Evolutionary conservation across 2,797 vertebrate genomes (phyloP), one percentile per base, ranked within the genome.

Genomic region (Schizopygopsis malacanthus): DNA sequence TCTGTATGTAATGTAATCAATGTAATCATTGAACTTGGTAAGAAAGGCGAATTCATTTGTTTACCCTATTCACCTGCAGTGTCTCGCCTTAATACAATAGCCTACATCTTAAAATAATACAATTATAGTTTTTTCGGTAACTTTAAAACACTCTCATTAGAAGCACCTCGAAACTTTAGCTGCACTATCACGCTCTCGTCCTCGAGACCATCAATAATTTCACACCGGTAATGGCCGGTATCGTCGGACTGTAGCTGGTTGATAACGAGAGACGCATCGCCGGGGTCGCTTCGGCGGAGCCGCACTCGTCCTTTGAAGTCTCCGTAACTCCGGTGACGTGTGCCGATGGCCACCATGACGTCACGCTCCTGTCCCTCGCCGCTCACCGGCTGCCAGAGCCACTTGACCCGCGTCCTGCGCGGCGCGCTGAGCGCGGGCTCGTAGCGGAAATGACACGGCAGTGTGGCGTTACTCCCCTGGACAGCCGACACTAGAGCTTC

Each of bases 161-260:
- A 54, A 59, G 13, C 33, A 98, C 98, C 97, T 91, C 93, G 89
- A 86, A 99, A 92, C 89, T 94, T 95, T 82, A 99, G 94, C 33
- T 98, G 97, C 87, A 99, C 95, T 0, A 96, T 95, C 0, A 96
- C 92, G 0, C 96, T 99, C 91, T 97, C 95, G 0, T 98, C 98
- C 91, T 99, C 98, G 91, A 99, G 94, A 3, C 97, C 97, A 0
- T 98, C 97, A 0, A 98, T 98, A 89, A 99, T 96, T 91, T 99
- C 97, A 0, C 98, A 99, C 71, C 96, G 96, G 92, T 98, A 99
- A 45, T 95, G 95, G 12, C 98, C 98, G 0, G 93, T 95, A 54
- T 99, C 97, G 45, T 96, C 95, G 81, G 96, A 89, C 47, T 87
- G 93, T 90, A 99, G 92, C 0, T 96, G 94, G 0, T 89, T 91